Percentiles rank a stretch among this genome's conserved stretches.
Conservation (phyloP, 1,140 invertebrate genomes). For the Agrilus planipennis region DNA sequence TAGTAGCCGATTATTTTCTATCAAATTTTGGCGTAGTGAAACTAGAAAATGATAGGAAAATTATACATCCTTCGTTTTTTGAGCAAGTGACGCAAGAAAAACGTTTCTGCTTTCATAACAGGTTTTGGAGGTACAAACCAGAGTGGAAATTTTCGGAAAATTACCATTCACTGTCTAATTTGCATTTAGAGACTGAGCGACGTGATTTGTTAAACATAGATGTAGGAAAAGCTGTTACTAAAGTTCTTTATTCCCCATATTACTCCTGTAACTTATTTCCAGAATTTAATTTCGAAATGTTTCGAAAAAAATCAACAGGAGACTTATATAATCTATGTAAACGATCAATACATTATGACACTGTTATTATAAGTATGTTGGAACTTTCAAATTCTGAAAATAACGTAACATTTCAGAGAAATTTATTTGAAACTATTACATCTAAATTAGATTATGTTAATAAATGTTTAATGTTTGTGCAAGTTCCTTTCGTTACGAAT, state of each 20-base stretch:
- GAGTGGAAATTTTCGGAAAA: too few species aligned
- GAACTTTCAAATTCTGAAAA: too few species aligned
- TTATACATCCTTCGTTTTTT: constrained; percentile 12
- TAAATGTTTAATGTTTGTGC: constrained; percentile 18
- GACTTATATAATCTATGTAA: too few species aligned
- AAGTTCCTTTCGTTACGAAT: constrained; percentile 24
- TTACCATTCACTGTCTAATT: too few species aligned
- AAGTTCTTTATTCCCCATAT: too few species aligned
- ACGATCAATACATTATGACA: not conserved
- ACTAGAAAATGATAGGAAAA: constrained; percentile 11
- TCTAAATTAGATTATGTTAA: not conserved
- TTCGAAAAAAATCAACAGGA: too few species aligned
- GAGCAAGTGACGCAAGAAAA: not conserved
- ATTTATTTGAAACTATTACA: not conserved
- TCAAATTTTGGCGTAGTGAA: constrained; percentile 15
- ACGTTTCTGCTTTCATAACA: not conserved
- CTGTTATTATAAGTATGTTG: not conserved
- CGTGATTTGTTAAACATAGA: too few species aligned
- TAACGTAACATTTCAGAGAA: not conserved
- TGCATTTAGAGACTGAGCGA: too few species aligned
- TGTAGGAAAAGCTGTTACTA: too few species aligned
- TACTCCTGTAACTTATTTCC: too few species aligned
- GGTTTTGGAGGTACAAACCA: too few species aligned
- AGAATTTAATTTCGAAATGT: too few species aligned
- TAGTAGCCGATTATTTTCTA: constrained; percentile 19